A percentile compares a stretch with the other conserved stretches of the same genome.
phyloP scores from a whole-genome alignment of 2,888 invertebrate genomes.

The Steromphala cineraria region DNA sequence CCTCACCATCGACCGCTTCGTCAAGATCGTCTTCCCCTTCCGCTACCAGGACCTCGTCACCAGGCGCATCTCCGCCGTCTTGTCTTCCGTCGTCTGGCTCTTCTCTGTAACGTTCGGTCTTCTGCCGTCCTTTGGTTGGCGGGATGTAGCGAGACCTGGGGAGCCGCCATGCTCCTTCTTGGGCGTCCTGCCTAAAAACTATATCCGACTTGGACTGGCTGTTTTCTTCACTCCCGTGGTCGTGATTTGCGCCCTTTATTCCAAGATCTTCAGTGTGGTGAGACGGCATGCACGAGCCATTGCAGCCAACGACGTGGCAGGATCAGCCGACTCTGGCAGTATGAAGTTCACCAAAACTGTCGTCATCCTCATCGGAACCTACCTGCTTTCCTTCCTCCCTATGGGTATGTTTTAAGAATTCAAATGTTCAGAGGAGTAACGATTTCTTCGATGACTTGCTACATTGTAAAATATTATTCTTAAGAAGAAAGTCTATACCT shows the following conservation, averaged over 20 bases:
- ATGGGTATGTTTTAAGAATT: not conserved
- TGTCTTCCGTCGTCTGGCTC: not conserved
- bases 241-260: not conserved
- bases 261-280: not conserved
- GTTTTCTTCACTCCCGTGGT: constrained; percentile 1
- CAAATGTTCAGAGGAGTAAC: no score
- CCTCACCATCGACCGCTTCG: constrained; percentile 17
- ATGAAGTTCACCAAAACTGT: constrained; percentile 26
- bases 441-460: no score
- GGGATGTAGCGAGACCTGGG: not conserved
- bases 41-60: constrained; percentile 4
- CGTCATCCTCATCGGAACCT: constrained; percentile 19
- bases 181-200: not conserved
- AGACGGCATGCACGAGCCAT: constrained; percentile 1
- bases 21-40: not conserved
- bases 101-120: constrained; percentile 11
- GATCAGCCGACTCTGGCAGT: not conserved
- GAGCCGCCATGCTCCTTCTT: not conserved
- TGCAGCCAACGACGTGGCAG: not conserved
- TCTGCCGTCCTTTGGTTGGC: constrained; percentile 2
- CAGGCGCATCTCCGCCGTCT: not conserved
- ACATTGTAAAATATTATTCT: no score
- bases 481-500: no score
- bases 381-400: constrained; percentile 8
- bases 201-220: not conserved